Evolutionary conservation across 2,888 invertebrate species (phyloP).

Genomic region (Sinohyriopsis cumingii): DNA sequence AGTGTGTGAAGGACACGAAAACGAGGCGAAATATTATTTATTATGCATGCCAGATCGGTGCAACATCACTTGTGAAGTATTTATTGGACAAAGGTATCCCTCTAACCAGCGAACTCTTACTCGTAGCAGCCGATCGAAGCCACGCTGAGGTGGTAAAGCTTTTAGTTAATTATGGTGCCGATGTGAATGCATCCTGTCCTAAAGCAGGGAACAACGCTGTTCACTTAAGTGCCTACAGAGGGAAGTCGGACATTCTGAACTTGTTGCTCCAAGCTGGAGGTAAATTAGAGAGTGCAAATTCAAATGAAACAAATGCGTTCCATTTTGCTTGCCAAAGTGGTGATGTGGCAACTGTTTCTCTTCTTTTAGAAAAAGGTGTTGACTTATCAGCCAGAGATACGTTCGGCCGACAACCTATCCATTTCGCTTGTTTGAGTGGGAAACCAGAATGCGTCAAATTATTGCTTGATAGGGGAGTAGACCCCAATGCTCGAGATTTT

Average conservation of each 20-base stretch:
- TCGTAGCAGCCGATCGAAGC: constrained; percentile 2
- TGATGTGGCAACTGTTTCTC: not conserved
- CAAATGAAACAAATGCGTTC: not conserved
- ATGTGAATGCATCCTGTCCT: constrained; percentile 8
- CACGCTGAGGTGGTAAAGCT: constrained; percentile 7
- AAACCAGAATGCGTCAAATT: constrained; percentile 5
- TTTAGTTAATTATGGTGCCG: constrained; percentile 4
- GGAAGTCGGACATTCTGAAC: constrained; percentile 4
- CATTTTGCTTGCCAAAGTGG: constrained; percentile 7
- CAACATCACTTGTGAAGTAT: not conserved
- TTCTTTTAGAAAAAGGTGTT: constrained; percentile 5
- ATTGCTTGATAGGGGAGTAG: constrained; percentile 3
- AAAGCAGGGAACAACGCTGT: not conserved
- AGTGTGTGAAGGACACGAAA: constrained; percentile 8
- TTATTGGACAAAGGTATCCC: constrained; percentile 3
- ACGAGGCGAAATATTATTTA: constrained; percentile 1
- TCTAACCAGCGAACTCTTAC: not conserved
- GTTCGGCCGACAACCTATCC: constrained; percentile 6
- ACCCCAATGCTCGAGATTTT: constrained; percentile 3
- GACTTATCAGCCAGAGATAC: constrained; percentile 1
- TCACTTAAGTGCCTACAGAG: constrained; percentile 9
- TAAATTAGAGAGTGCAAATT: not conserved
- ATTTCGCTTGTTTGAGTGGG: constrained; percentile 6
- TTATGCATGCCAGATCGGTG: constrained; percentile 5
- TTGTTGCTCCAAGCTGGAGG: constrained; percentile 5